phyloP scores from a whole-genome alignment of 2,797 vertebrate species.

The Rhinichthys osculus region DNA sequence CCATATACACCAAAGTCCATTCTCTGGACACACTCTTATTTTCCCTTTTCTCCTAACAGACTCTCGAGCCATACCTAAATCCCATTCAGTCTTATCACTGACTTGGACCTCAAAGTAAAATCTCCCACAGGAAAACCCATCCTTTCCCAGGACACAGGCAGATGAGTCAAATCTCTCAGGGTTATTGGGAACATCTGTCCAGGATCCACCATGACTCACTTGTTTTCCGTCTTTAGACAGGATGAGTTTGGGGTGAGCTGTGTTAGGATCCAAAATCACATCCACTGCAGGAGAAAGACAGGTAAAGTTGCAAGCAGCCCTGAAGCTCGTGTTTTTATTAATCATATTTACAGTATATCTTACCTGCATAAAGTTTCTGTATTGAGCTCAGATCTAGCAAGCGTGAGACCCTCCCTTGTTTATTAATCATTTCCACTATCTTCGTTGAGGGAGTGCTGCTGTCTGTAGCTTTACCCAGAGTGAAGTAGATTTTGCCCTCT shows the following conservation, averaged over 20 bases:
- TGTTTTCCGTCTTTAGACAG: slow-evolving; percentile 42
- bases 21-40: slow-evolving; percentile 46
- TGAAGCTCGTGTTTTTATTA: background rate
- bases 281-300: slow-evolving; percentile 30
- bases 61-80: slow-evolving; percentile 62
- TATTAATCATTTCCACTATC: background rate
- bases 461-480: slow-evolving; percentile 1
- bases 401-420: background rate
- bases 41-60: slow-evolving; percentile 56
- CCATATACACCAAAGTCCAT: slow-evolving; percentile 64
- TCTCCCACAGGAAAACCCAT: slow-evolving; percentile 42
- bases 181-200: slow-evolving; percentile 46
- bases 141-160: slow-evolving; percentile 45
- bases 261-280: slow-evolving; percentile 34
- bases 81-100: slow-evolving; percentile 62
- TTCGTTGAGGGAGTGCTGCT: background rate
- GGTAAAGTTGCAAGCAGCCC: background rate
- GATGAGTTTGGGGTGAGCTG: slow-evolving; percentile 35
- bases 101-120: slow-evolving; percentile 58
- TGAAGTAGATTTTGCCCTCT: slow-evolving; percentile 33
- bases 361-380: slow-evolving; percentile 8
- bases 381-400: background rate
- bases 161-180: slow-evolving; percentile 44
- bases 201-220: slow-evolving; percentile 17
- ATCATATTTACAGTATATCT: background rate